Base-by-base conservation (phyloP, 37 sponge, comb jelly and placozoan species). In the Lycopodina hypogea region DNA sequence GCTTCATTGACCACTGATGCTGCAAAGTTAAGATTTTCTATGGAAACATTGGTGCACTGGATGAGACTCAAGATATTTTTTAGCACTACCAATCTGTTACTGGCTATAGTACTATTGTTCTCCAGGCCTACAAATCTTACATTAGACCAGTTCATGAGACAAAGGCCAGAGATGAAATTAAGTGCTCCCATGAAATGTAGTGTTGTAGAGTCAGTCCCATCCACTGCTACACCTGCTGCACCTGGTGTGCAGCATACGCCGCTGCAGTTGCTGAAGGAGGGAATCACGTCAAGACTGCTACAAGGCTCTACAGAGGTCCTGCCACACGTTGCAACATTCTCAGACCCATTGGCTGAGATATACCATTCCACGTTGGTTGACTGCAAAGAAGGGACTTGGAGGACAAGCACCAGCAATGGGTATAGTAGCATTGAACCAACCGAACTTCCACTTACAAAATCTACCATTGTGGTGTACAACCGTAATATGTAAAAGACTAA, bases 71-170 rank as follows among this genome's bases (percentile, higher is more conserved):
- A 73, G 7, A 87, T 28, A 9, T 78, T 84, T 42, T 50, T 41
- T n/a, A 17, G 12, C 9, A 35, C 81, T n/a, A 56, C 80, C 0
- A 60, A 7, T 18, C 2, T 33, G 2, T 18, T 38, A 32, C 67
- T 63, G 21, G 34, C 70, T 36, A 84, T 66, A 3, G 58, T 62
- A 3, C 38, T 71, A 32, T 32, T 48, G 15, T 19, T 61, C 21
- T 73, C 81, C 19, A 50, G 29, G 22, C 77, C 84, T 12, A 70
- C 62, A 24, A 81, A n/a, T 2, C 42, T 58, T 29, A 88, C 41
- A 57, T 88, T 83, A 8, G 65, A 64, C 89, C 89, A 88, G 62
- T 72, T 72, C 4, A 19, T 56, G 30, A 88, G 19, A 51, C 89
- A 88, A 1, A 83, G 29, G 26, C 79, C 26, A 0, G 77, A 76